Base-by-base conservation (phyloP, 2,113 vertebrate genomes). In the Protobothrops mucrosquamatus region DNA sequence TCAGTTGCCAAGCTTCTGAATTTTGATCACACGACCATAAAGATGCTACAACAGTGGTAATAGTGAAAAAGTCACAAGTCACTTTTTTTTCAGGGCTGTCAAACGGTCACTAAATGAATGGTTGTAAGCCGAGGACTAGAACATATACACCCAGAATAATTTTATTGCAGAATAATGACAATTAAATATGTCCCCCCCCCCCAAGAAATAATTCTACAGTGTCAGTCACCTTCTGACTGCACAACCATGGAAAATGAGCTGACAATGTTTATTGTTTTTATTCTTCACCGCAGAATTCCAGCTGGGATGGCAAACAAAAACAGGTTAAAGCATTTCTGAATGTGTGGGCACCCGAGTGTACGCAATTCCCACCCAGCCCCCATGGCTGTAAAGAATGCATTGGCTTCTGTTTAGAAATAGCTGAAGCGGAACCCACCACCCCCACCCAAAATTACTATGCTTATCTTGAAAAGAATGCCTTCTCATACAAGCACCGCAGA, bases 341-440 rank as follows among this genome's bases (percentile, higher is more conserved):
- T 39, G 34, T 9, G 74, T 1, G 18, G 74, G 74, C 74, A 81
- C 34, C 15, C 18, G 3, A 81, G 69, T 39, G n/a, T 2, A 18
- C 4, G 2, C 14, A 74, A 81, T 39, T 81, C 74, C 74, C 34
- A 39, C n/a, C 74, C 74, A 22, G 34, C 3, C 34, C n/a, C 15
- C 69, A 34, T 5, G 20, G 94, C 91, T 59, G 51, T 57, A 94
- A 93, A 94, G 94, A 89, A 95, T 95, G 89, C 93, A 89, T 94
- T 96, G 94, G 92, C 18, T 94, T 69, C 22, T 93, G 87, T 91
- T 95, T 94, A 94, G 94, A 8, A 46, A 91, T 54, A 93, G 43
- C 39, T 96, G 95, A 95, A 96, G 29, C 92, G n/a, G 43, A 91
- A 93, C 52, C 12, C 14, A 34, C 74, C 34, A 29, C 46, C 20